Conservation (phyloP, 2,797 vertebrate genomes). For the Lithobates sylvaticus region DNA sequence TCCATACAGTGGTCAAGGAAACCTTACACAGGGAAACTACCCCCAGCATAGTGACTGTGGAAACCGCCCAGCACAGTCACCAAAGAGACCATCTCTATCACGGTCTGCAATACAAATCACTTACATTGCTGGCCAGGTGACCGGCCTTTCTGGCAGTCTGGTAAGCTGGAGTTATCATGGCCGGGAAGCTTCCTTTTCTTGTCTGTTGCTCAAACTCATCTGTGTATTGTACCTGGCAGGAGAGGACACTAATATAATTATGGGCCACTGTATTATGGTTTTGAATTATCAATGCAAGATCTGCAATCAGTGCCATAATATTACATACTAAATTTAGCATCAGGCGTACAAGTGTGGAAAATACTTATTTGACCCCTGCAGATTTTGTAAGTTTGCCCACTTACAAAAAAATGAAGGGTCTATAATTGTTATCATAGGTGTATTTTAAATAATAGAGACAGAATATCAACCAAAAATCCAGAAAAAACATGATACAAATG, state of each 20-base stretch:
- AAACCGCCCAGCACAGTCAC: not conserved
- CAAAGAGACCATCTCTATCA: not conserved
- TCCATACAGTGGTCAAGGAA: not conserved
- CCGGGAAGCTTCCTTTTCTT: conserved; percentile 87
- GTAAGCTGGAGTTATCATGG: conserved; percentile 87
- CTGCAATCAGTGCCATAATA: too few species aligned
- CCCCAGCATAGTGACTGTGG: not conserved
- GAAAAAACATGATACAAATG: too few species aligned
- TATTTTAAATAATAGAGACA: too few species aligned
- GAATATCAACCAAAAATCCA: too few species aligned
- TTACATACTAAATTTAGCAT: too few species aligned
- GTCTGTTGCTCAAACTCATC: conserved; percentile 81
- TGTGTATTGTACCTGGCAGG: conserved; percentile 70
- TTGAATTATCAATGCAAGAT: too few species aligned
- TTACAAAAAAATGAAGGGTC: too few species aligned
- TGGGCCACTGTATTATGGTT: not conserved
- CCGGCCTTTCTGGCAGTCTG: conserved; percentile 83
- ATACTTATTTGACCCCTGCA: too few species aligned
- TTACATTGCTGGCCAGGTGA: conserved; percentile 83
- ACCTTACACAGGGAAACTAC: not conserved
- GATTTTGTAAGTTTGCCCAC: too few species aligned
- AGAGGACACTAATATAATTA: not conserved
- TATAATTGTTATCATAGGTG: too few species aligned
- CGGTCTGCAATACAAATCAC: conserved; percentile 59
- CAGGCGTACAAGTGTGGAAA: too few species aligned